These are phyloP conservation scores for Athetis lepigone DNA, from an alignment of 2,888 invertebrate species.

Conservation along the genomic window DNA sequence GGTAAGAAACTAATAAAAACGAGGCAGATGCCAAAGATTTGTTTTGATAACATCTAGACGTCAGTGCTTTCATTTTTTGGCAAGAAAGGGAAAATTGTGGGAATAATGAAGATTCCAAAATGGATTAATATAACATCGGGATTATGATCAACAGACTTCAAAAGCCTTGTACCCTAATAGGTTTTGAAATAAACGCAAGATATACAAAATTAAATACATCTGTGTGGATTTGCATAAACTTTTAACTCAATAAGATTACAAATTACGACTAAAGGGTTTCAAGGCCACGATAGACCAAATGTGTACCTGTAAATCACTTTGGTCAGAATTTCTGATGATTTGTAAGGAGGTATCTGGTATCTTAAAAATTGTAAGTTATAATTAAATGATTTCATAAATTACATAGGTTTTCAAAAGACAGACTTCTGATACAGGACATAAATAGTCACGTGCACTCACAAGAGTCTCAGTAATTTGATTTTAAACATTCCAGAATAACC, in stretches of 20 bases:
- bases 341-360: too few relatives aligned
- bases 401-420: not conserved
- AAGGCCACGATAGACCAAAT: not conserved
- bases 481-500: not conserved
- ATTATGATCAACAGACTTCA: slow-evolving; percentile 41
- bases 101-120: slow-evolving; percentile 30
- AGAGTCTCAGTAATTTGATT: not conserved
- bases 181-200: slow-evolving; percentile 34
- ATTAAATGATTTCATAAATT: too few relatives aligned
- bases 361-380: too few relatives aligned
- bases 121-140: slow-evolving; percentile 16
- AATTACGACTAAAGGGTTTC: not conserved
- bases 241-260: slow-evolving; percentile 17
- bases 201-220: slow-evolving; percentile 9
- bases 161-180: slow-evolving; percentile 38
- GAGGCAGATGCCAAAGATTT: slow-evolving; percentile 31
- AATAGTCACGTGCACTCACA: not conserved
- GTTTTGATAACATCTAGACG: slow-evolving; percentile 31
- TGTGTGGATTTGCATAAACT: slow-evolving; percentile 4
- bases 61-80: slow-evolving; percentile 7
- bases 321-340: not conserved
- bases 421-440: not conserved
- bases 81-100: slow-evolving; percentile 8
- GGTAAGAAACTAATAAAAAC: slow-evolving; percentile 38
- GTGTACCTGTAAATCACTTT: not conserved